Conservation (phyloP, 92 coral and sea anemone genomes). For the Meandrina meandrites region DNA sequence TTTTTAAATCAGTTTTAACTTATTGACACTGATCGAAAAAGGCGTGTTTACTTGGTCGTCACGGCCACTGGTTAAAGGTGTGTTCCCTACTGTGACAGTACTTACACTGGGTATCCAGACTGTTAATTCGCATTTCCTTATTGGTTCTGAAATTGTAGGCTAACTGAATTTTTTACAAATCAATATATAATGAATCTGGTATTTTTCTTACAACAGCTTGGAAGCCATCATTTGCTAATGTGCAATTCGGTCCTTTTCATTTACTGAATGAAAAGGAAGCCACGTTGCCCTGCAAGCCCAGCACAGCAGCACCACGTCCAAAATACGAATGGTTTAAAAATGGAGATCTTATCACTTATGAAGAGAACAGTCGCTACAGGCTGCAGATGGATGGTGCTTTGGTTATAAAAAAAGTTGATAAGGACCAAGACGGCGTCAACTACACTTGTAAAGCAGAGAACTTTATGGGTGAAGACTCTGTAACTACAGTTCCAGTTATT, state of each 20-base stretch:
- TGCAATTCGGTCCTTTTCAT: slow-evolving; percentile 25
- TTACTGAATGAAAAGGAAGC: not conserved
- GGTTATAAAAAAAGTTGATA: slow-evolving; percentile 13
- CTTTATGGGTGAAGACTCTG: slow-evolving; percentile 16
- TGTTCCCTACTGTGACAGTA: no score
- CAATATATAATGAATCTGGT: not conserved
- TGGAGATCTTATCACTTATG: slow-evolving; percentile 3
- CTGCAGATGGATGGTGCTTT: slow-evolving; percentile 3
- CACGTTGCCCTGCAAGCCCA: slow-evolving; percentile 9
- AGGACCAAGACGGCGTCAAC: slow-evolving; percentile 15
- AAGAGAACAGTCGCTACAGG: slow-evolving; percentile 17
- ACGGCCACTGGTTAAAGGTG: no score
- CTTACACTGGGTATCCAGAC: no score
- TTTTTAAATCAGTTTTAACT: no score
- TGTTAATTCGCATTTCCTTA: no score
- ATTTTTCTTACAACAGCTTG: not conserved
- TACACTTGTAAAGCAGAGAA: slow-evolving; percentile 21
- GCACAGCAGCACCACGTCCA: slow-evolving; percentile 9
- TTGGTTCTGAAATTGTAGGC: not conserved
- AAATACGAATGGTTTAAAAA: slow-evolving; percentile 5
- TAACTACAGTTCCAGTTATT: slow-evolving; percentile 6
- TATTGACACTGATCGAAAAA: no score
- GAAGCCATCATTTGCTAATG: slow-evolving; percentile 23
- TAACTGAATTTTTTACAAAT: not conserved
- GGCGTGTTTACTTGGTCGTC: no score